Percentiles rank a stretch among this genome's conserved stretches.
Conservation (phyloP, 2,797 vertebrate species). For the Acridotheres tristis region DNA sequence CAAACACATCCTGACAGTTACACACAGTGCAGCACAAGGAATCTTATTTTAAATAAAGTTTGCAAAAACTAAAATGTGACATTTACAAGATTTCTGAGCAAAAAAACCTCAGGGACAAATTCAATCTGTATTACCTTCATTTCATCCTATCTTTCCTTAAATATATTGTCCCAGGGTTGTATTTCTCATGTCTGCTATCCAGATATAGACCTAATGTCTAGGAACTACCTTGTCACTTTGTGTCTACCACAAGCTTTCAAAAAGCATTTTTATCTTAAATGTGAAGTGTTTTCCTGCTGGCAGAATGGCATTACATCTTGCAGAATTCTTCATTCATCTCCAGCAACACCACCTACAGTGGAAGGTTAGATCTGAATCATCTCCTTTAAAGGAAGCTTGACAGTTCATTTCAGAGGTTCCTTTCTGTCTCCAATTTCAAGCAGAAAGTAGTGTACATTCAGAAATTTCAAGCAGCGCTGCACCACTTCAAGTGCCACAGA, state of each 20-base stretch:
- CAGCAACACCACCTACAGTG: background rate
- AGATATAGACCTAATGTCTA: background rate
- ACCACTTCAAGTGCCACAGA: background rate
- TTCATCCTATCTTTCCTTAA: constrained; percentile 4
- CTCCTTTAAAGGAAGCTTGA: constrained; percentile 9
- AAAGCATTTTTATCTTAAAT: constrained; percentile 15
- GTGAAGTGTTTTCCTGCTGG: constrained; percentile 9
- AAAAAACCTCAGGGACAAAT: constrained; percentile 28
- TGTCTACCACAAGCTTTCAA: constrained; percentile 29
- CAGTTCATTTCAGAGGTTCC: constrained; percentile 36
- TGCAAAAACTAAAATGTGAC: constrained; percentile 19
- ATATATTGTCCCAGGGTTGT: background rate
- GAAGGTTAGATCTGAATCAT: constrained; percentile 55
- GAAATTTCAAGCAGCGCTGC: constrained; percentile 12
- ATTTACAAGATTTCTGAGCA: constrained; percentile 24
- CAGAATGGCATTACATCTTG: background rate
- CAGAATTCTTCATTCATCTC: constrained; percentile 48
- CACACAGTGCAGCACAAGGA: background rate
- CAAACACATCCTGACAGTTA: constrained; percentile 32
- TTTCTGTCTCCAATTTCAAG: constrained; percentile 18
- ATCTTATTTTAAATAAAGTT: background rate
- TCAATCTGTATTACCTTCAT: background rate
- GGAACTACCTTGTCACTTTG: background rate
- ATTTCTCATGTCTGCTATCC: background rate
- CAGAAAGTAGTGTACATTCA: constrained; percentile 19